phyloP scores from a whole-genome alignment of 2,113 vertebrate species.

The Salminus brasiliensis region DNA sequence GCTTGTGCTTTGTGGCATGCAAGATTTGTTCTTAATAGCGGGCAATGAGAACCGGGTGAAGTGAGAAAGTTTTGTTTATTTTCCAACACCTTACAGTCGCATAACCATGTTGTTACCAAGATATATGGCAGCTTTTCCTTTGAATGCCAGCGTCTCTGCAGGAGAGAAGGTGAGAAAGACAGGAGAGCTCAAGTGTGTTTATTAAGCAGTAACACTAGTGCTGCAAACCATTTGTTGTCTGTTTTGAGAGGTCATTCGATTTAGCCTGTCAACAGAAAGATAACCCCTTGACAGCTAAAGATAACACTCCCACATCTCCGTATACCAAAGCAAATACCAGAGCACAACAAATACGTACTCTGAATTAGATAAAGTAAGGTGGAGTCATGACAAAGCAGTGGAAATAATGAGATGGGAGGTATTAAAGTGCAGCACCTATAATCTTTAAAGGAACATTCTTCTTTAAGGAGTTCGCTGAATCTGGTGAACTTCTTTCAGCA shows the following conservation, averaged over 20 bases:
- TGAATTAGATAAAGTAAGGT: not conserved
- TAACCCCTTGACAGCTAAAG: constrained; percentile 69
- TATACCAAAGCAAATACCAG: not conserved
- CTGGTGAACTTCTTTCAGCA: not conserved
- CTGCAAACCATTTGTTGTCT: constrained; percentile 75
- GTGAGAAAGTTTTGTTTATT: constrained; percentile 60
- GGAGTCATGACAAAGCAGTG: not conserved
- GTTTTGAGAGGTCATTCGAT: constrained; percentile 73
- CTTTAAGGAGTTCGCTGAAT: not conserved
- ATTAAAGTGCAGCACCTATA: not conserved
- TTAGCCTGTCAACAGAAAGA: constrained; percentile 78
- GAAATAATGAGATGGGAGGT: not conserved
- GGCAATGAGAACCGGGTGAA: constrained; percentile 15
- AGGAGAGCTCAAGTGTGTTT: constrained; percentile 68
- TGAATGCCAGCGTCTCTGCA: constrained; percentile 34
- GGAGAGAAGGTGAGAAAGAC: constrained; percentile 38
- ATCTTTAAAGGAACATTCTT: not conserved
- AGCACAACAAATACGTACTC: not conserved
- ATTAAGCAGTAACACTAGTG: constrained; percentile 66
- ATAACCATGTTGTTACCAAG: constrained; percentile 41
- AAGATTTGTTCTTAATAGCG: constrained; percentile 4
- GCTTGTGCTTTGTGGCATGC: constrained; percentile 32
- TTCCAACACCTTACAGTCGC: constrained; percentile 57
- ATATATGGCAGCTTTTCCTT: constrained; percentile 57
- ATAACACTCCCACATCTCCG: constrained; percentile 62